Conservation (phyloP, 2,797 vertebrate genomes). For the Champsocephalus esox region DNA sequence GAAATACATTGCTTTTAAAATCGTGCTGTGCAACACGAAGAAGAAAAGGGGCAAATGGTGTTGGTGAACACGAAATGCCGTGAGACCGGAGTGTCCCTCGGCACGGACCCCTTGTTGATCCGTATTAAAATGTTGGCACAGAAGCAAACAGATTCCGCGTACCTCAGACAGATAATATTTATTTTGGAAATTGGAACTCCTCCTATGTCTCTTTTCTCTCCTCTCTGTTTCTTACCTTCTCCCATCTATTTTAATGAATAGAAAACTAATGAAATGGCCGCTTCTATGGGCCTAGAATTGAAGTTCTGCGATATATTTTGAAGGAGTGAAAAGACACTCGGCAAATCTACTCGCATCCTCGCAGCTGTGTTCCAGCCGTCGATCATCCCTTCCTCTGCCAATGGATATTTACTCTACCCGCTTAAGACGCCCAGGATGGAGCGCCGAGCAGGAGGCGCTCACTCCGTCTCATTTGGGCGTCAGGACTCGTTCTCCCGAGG, state of each 20-base stretch:
- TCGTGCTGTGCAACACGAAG: too few relatives aligned
- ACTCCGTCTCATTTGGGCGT: slow-evolving; percentile 82
- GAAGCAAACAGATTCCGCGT: slow-evolving; percentile 78
- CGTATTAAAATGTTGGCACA: slow-evolving; percentile 79
- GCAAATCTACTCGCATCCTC: slow-evolving; percentile 64
- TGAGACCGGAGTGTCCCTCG: slow-evolving; percentile 39
- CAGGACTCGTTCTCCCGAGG: slow-evolving; percentile 78
- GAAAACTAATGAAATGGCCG: slow-evolving; percentile 46
- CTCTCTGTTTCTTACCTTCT: slow-evolving; percentile 27
- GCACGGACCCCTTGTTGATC: slow-evolving; percentile 73
- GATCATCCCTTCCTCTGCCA: slow-evolving; percentile 66
- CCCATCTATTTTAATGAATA: slow-evolving; percentile 51
- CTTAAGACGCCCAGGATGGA: slow-evolving; percentile 74
- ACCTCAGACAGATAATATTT: slow-evolving; percentile 86
- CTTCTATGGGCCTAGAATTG: slow-evolving; percentile 25
- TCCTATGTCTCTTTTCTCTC: slow-evolving; percentile 61
- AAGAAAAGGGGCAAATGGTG: too few relatives aligned
- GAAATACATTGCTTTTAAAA: too few relatives aligned
- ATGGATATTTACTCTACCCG: slow-evolving; percentile 77
- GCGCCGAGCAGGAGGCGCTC: slow-evolving; percentile 69
- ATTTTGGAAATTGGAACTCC: slow-evolving; percentile 86
- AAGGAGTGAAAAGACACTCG: slow-evolving; percentile 41
- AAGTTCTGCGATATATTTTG: slow-evolving; percentile 51
- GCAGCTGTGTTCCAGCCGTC: slow-evolving; percentile 53
- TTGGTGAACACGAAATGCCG: too few relatives aligned